Percentiles rank a stretch among this genome's conserved stretches.
Conservation (phyloP, 2,797 vertebrate species). For the Fistularia commersonii region DNA sequence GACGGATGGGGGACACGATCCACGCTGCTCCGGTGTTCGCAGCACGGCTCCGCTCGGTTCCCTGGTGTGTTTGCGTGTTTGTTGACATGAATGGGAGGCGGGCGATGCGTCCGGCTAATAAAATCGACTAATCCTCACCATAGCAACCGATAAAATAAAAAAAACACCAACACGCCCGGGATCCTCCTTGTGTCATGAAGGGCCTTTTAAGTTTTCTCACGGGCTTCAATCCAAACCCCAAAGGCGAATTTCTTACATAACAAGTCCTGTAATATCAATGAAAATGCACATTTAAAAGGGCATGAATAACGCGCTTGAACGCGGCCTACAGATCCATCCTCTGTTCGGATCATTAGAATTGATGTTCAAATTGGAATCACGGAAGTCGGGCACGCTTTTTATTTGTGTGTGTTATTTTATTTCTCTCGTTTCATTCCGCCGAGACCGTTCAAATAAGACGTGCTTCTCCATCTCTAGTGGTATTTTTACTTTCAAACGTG, state of each 20-base stretch:
- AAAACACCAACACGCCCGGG: too few relatives aligned
- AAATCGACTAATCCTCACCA: slow-evolving; percentile 32
- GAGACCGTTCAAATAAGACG: too few relatives aligned
- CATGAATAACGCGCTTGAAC: slow-evolving; percentile 31
- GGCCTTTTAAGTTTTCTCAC: slow-evolving; percentile 54
- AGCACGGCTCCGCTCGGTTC: slow-evolving; percentile 20
- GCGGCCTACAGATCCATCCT: slow-evolving; percentile 7
- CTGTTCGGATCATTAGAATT: not conserved
- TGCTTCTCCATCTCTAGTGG: too few relatives aligned
- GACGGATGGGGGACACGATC: too few relatives aligned
- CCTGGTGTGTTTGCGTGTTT: slow-evolving; percentile 22
- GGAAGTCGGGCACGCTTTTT: too few relatives aligned
- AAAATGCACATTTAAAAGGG: slow-evolving; percentile 49
- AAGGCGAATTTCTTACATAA: slow-evolving; percentile 68
- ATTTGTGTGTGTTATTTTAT: too few relatives aligned
- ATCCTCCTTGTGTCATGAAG: slow-evolving; percentile 14
- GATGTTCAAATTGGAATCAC: too few relatives aligned
- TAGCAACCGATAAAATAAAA: slow-evolving; percentile 22
- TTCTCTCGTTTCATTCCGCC: too few relatives aligned
- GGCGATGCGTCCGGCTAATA: slow-evolving; percentile 14
- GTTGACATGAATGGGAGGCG: slow-evolving; percentile 50
- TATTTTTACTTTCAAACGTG: not conserved
- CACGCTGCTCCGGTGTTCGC: too few relatives aligned
- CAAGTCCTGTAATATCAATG: slow-evolving; percentile 68
- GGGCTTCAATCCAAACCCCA: slow-evolving; percentile 62